Base-by-base conservation (phyloP, 2,113 vertebrate species). In the Barnardius zonarius region DNA sequence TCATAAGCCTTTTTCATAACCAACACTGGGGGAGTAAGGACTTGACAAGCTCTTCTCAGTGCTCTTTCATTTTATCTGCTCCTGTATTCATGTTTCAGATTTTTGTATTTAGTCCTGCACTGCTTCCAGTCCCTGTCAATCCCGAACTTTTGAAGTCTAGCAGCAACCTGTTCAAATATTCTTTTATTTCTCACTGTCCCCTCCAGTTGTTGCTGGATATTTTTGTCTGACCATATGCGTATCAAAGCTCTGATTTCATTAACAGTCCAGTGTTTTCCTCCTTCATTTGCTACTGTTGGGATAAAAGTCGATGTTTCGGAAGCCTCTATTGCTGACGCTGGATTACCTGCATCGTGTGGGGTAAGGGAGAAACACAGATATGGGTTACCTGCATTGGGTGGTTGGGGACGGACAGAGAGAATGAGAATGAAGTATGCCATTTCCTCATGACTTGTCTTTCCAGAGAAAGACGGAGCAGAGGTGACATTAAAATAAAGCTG, bases 61-160 rank as follows among this genome's bases (percentile, higher is more conserved):
- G 9, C 11, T 74, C n/a, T 90, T 92, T 74, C 73, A 48, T 63
- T 91, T 84, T 55, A 51, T 88, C 93, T 79, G 27, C 25, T 75
- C 27, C 81, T 28, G 31, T 63, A 86, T 64, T 87, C 75, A 28
- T 44, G 61, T 92, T 88, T 93, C 87, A 83, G 54, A 80, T 86
- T 94, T 37, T 37, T 99, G 81, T 99, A 99, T 83, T 99, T 99
- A 48, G 99, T 99, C n/a, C 99, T 98, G 86, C 99, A 99, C 66
- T 99, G 99, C 87, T 98, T 99, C 99, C 99, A 99, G 97, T 99
- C 98, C 93, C 99, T 98, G 25, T 99, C 98, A 95, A 99, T 98
- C 59, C 99, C 99, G 3, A 97, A 98, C 91, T 97, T 97, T 43
- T 99, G 98, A 96, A 99, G 98, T 80, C 98, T 98, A 39, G 96